phyloP scores from a whole-genome alignment of 2,797 vertebrate genomes.

The Trachops cirrhosus region DNA sequence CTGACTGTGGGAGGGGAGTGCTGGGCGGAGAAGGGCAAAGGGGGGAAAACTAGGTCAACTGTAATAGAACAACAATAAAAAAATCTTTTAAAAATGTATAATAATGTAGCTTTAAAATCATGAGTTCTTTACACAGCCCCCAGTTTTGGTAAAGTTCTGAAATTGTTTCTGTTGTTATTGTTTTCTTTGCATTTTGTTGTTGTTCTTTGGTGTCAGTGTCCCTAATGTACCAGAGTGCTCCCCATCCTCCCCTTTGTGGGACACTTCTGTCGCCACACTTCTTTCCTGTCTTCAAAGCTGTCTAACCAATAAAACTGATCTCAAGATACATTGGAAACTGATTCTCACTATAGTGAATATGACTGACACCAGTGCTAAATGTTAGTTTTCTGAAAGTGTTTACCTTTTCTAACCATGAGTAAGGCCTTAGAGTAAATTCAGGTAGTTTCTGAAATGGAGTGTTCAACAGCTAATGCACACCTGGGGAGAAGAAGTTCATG shows the following conservation, averaged over 20 bases:
- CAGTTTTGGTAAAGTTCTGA: not conserved
- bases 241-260: not conserved
- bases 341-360: not conserved
- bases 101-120: not conserved
- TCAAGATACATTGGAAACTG: not conserved
- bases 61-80: too few species aligned
- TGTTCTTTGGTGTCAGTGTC: not conserved
- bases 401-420: not conserved
- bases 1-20: too few species aligned
- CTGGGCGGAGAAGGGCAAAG: too few species aligned
- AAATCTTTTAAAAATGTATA: not conserved
- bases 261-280: not conserved
- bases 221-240: not conserved
- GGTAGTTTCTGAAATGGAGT: not conserved
- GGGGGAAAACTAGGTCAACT: too few species aligned
- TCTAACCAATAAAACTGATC: not conserved
- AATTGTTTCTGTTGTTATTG: not conserved
- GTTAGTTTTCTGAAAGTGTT: not conserved
- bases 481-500: not conserved
- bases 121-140: not conserved
- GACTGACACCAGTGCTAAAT: not conserved
- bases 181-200: not conserved
- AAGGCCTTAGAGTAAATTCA: not conserved
- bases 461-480: not conserved
- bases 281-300: not conserved